These are phyloP conservation scores for Strix uralensis DNA, from an alignment of 2,113 vertebrate genomes.

Conservation along the genomic window DNA sequence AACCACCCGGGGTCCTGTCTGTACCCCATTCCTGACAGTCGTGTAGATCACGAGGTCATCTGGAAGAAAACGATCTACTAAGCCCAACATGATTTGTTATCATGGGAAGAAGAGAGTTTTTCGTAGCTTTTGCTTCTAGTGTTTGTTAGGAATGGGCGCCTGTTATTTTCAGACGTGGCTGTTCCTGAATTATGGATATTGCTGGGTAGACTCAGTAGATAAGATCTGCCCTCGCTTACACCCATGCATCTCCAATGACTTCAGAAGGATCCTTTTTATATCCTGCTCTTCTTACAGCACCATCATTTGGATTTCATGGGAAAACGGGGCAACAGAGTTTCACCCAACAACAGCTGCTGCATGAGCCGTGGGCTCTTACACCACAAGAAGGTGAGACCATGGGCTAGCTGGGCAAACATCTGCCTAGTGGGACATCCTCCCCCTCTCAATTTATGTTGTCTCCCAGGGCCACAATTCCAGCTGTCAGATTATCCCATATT, in stretches of 20 bases:
- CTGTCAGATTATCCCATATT: neutral
- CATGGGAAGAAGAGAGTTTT: neutral
- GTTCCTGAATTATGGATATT: slow-evolving; percentile 4
- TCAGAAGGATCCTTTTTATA: neutral
- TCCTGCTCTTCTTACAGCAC: neutral
- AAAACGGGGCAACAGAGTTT: neutral
- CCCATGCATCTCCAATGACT: neutral
- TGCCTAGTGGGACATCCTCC: neutral
- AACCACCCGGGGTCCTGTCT: neutral
- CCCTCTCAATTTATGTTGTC: neutral
- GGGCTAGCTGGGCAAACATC: neutral
- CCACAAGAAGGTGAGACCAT: neutral
- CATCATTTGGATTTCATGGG: neutral
- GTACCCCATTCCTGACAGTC: neutral
- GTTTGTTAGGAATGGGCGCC: neutral
- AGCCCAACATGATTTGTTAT: neutral
- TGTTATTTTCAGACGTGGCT: neutral
- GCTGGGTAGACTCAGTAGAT: neutral
- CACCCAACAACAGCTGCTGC: neutral
- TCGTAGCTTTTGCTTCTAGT: neutral
- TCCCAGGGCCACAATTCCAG: neutral
- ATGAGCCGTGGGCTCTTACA: neutral
- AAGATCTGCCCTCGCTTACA: neutral
- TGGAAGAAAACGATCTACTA: neutral
- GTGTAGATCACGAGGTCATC: neutral